Evolutionary conservation across 2,888 invertebrate genomes (phyloP).

Genomic region (Latheticus oryzae): DNA sequence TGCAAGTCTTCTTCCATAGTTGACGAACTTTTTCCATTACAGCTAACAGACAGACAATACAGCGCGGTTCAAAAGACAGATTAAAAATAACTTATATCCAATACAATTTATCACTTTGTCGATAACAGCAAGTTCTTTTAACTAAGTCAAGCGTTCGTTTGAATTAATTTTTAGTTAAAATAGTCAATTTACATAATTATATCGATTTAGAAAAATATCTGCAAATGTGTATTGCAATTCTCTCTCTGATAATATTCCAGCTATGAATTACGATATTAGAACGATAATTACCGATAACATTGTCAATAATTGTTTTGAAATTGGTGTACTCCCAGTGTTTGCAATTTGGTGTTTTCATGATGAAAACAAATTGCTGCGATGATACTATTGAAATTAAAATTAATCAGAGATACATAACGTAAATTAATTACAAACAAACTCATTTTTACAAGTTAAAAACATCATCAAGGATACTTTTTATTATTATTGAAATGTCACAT

Average conservation of each 20-base stretch:
- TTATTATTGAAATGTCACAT: background rate
- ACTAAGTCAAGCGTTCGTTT: constrained; percentile 23
- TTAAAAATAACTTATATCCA: constrained; percentile 55
- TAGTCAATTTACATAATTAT: constrained; percentile 28
- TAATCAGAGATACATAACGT: constrained; percentile 16
- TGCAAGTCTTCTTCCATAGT: constrained; percentile 59
- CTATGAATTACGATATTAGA: constrained; percentile 36
- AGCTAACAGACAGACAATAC: constrained; percentile 59
- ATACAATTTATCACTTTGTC: constrained; percentile 55
- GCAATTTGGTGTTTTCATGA: constrained; percentile 31
- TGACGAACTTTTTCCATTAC: constrained; percentile 62
- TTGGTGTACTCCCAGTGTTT: constrained; percentile 17
- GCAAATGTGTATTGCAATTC: constrained; percentile 1
- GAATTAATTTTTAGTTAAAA: constrained; percentile 11
- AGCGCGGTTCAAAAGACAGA: constrained; percentile 55
- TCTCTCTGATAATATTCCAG: constrained; percentile 13
- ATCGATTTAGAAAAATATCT: constrained; percentile 3
- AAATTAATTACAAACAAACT: constrained; percentile 29
- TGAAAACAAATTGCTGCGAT: constrained; percentile 34
- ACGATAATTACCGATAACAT: constrained; percentile 35
- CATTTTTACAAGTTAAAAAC: background rate
- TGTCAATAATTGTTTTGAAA: constrained; percentile 35
- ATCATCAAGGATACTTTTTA: too few relatives aligned
- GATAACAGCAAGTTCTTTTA: constrained; percentile 44
- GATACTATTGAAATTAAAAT: constrained; percentile 34